Evolutionary conservation across 2,797 vertebrate species (phyloP).

Genomic region (Xenops minutus): DNA sequence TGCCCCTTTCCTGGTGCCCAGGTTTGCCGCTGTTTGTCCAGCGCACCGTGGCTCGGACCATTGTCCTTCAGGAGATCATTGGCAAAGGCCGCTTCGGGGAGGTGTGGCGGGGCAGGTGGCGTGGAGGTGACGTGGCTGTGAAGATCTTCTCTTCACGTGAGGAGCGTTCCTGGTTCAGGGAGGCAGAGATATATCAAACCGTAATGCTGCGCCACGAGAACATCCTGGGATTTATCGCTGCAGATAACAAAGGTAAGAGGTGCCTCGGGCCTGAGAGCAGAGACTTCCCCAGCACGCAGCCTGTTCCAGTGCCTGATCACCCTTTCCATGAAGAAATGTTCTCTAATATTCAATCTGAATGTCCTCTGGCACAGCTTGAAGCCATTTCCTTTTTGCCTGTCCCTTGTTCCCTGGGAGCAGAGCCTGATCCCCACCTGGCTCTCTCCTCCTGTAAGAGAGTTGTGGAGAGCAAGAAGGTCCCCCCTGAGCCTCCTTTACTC

Average conservation of each 20-base stretch:
- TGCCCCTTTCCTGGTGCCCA: neutral
- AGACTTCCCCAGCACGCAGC: accelerated
- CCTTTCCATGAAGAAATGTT: neutral
- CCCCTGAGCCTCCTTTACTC: neutral
- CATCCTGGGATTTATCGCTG: slow-evolving; percentile 96
- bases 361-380: neutral
- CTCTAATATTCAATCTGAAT: neutral
- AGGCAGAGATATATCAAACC: slow-evolving; percentile 97
- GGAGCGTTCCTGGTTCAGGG: slow-evolving; percentile 97
- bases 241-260: slow-evolving; percentile 93
- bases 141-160: slow-evolving; percentile 98
- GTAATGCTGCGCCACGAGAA: slow-evolving; percentile 98
- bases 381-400: neutral
- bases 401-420: neutral
- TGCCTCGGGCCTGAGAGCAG: accelerated
- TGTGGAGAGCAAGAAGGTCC: neutral
- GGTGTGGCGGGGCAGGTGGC: slow-evolving; percentile 96
- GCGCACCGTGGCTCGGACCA: slow-evolving; percentile 93
- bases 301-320: neutral
- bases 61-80: slow-evolving; percentile 97
- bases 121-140: slow-evolving; percentile 94
- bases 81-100: slow-evolving; percentile 97
- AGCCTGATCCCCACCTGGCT: neutral
- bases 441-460: neutral
- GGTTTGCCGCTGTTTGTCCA: slow-evolving; percentile 95